Evolutionary conservation across 2,113 vertebrate species (phyloP).

Genomic region (Trematocara zebra): DNA sequence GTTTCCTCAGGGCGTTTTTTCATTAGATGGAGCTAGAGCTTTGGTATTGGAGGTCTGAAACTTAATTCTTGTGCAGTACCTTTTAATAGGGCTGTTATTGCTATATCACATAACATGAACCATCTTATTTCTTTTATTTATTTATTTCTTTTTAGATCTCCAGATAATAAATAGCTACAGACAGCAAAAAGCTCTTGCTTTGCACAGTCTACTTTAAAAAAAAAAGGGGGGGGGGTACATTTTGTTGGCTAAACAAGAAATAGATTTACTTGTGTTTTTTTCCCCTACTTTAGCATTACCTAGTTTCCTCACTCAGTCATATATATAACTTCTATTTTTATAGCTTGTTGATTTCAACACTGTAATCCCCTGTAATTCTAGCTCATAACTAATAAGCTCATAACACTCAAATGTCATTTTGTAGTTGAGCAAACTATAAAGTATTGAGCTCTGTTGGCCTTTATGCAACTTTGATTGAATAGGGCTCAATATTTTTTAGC

Average conservation of each 20-base stretch:
- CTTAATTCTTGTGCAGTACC: not conserved
- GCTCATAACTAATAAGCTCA: too few species aligned
- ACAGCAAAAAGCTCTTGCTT: not conserved
- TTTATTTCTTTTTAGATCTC: not conserved
- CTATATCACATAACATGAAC: not conserved
- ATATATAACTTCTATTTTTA: not conserved
- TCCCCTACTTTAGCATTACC: not conserved
- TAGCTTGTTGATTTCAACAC: not conserved
- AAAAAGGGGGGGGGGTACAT: rapidly evolving
- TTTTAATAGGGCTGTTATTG: not conserved
- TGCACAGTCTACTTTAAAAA: not conserved
- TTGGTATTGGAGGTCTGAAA: not conserved
- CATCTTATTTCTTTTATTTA: not conserved
- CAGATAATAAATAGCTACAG: not conserved
- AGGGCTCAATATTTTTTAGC: too few species aligned
- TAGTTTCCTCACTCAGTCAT: not conserved
- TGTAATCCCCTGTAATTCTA: too few species aligned
- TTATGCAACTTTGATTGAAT: too few species aligned
- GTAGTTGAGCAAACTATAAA: too few species aligned
- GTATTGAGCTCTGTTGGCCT: too few species aligned
- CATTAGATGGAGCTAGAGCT: not conserved
- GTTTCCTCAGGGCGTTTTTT: not conserved
- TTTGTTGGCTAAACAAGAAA: not conserved
- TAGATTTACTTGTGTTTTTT: not conserved
- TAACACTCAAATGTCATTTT: too few species aligned